phyloP scores from a whole-genome alignment of 2,888 invertebrate species.

The Globia sparganii region DNA sequence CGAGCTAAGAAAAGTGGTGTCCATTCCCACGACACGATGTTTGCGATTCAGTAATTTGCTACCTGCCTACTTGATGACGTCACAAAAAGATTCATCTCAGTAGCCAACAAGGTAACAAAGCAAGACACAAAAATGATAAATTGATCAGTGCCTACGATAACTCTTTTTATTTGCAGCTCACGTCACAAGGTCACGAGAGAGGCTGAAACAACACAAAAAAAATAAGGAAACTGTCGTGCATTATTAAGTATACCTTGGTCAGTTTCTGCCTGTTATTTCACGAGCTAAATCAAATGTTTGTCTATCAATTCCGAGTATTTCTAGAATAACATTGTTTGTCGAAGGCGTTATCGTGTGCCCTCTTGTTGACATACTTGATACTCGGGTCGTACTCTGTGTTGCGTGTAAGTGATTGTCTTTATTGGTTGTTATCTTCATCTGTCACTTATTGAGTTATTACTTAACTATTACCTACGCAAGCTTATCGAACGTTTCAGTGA shows the following conservation, averaged over 20 bases:
- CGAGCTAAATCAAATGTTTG: conserved; percentile 47
- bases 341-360: conserved; percentile 66
- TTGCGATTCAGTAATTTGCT: not conserved
- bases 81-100: conserved; percentile 5
- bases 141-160: conserved; percentile 24
- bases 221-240: conserved; percentile 47
- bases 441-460: conserved; percentile 33
- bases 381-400: conserved; percentile 54
- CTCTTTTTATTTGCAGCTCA: conserved; percentile 31
- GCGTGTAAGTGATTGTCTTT: conserved; percentile 58
- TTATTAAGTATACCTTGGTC: conserved; percentile 1
- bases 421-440: conserved; percentile 58
- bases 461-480: conserved; percentile 24
- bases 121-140: conserved; percentile 28
- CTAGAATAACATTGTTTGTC: conserved; percentile 71
- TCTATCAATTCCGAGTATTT: conserved; percentile 64
- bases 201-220: conserved; percentile 9
- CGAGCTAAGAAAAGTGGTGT: not conserved
- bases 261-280: conserved; percentile 32
- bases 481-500: conserved; percentile 37
- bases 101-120: conserved; percentile 34
- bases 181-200: conserved; percentile 39
- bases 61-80: not conserved
- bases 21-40: not conserved
- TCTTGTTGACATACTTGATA: conserved; percentile 66